phyloP scores from a whole-genome alignment of 2,888 invertebrate species.

The Steinernema scapterisci region DNA sequence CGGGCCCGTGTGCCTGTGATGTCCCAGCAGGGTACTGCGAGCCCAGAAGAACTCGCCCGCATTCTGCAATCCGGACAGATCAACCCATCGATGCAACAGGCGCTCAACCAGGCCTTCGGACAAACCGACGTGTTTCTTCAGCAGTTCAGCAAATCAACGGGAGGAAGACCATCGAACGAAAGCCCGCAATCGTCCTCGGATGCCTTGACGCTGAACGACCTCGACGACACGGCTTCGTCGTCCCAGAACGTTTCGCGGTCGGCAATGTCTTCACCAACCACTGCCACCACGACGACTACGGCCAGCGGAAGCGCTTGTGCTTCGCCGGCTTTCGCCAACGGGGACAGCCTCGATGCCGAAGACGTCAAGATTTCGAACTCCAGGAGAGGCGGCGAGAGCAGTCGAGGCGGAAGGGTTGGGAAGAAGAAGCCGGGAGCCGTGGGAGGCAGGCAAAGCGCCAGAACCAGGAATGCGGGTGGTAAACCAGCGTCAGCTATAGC shows the following conservation, averaged over 20 bases:
- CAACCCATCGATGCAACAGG: neutral
- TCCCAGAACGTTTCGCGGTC: conserved; percentile 20
- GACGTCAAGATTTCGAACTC: neutral
- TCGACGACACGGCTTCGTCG: conserved; percentile 11
- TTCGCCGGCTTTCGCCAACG: conserved; percentile 3
- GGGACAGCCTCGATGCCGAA: conserved; percentile 14
- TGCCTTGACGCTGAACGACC: conserved; percentile 1
- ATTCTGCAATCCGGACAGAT: neutral
- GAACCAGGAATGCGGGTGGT: conserved; percentile 48
- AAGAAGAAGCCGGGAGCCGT: conserved; percentile 12
- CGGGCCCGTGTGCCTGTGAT: neutral
- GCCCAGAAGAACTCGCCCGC: neutral
- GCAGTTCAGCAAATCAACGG: neutral
- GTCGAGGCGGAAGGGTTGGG: neutral
- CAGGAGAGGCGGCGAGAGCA: neutral
- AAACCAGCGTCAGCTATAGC: conserved; percentile 41
- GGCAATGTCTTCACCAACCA: conserved; percentile 9
- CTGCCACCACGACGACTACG: neutral
- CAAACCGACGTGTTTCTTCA: neutral
- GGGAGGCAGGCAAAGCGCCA: conserved; percentile 1
- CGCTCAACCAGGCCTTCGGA: neutral
- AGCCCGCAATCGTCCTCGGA: conserved; percentile 25
- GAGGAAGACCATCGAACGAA: neutral
- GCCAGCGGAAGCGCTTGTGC: conserved; percentile 26
- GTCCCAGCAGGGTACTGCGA: neutral